These are phyloP conservation scores for Cerceris rybyensis DNA, from an alignment of 2,888 invertebrate genomes.

Conservation along the genomic window DNA sequence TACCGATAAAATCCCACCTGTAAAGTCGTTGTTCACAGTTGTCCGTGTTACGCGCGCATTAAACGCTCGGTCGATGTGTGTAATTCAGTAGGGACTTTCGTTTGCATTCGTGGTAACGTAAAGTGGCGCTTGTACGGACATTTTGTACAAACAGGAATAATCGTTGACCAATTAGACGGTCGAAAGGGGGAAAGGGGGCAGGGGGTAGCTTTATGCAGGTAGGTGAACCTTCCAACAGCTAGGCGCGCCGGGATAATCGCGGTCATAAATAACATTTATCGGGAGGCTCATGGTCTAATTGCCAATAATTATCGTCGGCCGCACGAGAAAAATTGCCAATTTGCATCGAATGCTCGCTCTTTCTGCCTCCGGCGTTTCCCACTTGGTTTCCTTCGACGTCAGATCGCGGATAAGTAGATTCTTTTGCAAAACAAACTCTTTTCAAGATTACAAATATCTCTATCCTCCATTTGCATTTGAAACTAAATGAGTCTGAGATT, in stretches of 20 bases:
- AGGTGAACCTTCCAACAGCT: slow-evolving; percentile 63
- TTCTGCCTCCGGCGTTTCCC: slow-evolving; percentile 41
- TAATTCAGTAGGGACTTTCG: slow-evolving; percentile 28
- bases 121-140: slow-evolving; percentile 57
- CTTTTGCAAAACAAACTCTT: slow-evolving; percentile 39
- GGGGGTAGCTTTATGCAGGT: slow-evolving; percentile 46
- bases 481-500: slow-evolving; percentile 10
- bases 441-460: slow-evolving; percentile 25
- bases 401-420: slow-evolving; percentile 56
- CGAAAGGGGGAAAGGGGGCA: slow-evolving; percentile 20
- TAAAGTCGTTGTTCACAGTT: background rate
- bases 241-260: slow-evolving; percentile 77
- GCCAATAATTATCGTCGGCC: slow-evolving; percentile 76
- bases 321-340: slow-evolving; percentile 76
- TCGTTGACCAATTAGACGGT: slow-evolving; percentile 70
- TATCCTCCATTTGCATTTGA: slow-evolving; percentile 47
- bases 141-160: slow-evolving; percentile 71
- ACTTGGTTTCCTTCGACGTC: slow-evolving; percentile 54
- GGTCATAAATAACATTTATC: slow-evolving; percentile 79
- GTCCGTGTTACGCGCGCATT: slow-evolving; percentile 43
- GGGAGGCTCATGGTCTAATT: slow-evolving; percentile 73
- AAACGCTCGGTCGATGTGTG: slow-evolving; percentile 28
- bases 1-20: background rate
- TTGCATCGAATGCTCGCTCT: slow-evolving; percentile 70
- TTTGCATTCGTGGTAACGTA: slow-evolving; percentile 35